Evolutionary conservation across 2,888 invertebrate genomes (phyloP), one percentile per base, ranked within the genome.

Genomic region (Napeogenes inachia): DNA sequence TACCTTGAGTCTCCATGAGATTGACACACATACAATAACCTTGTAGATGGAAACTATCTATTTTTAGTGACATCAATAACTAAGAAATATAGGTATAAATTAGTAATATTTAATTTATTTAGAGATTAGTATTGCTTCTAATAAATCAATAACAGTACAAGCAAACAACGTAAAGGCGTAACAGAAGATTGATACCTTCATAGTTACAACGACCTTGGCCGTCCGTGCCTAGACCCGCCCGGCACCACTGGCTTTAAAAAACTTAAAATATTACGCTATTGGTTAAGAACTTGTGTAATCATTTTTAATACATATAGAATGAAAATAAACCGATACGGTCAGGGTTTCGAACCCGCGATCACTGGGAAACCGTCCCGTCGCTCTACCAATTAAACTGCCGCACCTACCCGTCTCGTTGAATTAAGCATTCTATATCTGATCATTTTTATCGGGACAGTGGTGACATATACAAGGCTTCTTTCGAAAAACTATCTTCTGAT

Each of bases 221-320:
- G 61, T 68, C 71, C 74, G 85, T 83, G 77, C 82, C 86, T 76
- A 70, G 81, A 81, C 74, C 81, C 65, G 76, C 59, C 79, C 73
- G 85, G 79, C 75, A 84, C 84, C 70, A 68, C 4, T 42, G 1
- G 69, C 64, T 68, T 71, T 21, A 21, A 55, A 62, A 61, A 63
- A 50, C 59, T 64, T 56, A 60, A 62, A 67, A 62, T 55, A 59
- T 62, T 54, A 56, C 62, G 32, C 32, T 13, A n/a, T 42, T 30
- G 47, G 47, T 32, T n/a, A 54, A 42, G 32, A 45, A 45, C 33
- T 46, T 13, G 10, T 53, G 35, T 33, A n/a, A 30, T n/a, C 45
- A 32, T 33, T 33, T 46, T 30, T 46, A 13, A 45, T 38, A n/a
- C 13, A 13, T 6, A 55, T 21, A 21, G 21, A 21, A 21, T 21